Conservation (phyloP, 2,113 vertebrate genomes). For the Sphyrna mokarran region DNA sequence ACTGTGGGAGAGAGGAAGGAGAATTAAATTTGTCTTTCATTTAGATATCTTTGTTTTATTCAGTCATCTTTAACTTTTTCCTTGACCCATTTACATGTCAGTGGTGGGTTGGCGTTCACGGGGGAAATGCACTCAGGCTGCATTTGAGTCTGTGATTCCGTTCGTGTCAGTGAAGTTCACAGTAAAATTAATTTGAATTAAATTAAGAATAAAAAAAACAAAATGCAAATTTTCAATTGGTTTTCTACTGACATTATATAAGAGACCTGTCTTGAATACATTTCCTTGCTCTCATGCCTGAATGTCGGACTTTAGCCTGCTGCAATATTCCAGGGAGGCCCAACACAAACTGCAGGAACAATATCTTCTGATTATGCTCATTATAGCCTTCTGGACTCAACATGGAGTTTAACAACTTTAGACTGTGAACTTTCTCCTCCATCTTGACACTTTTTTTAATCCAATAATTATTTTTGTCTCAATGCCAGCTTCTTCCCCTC, state of each 20-base stretch:
- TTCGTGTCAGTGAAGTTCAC: neutral
- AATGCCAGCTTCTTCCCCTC: too few species aligned
- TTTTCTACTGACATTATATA: neutral
- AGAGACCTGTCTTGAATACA: neutral
- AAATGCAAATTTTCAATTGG: neutral
- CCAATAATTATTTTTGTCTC: too few species aligned
- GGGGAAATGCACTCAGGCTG: neutral
- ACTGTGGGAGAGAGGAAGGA: constrained; percentile 51
- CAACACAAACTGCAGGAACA: too few species aligned
- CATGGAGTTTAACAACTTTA: too few species aligned
- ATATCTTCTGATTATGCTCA: too few species aligned
- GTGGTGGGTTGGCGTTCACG: neutral
- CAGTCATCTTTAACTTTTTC: neutral
- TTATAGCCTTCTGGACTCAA: too few species aligned
- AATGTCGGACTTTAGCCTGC: too few species aligned
- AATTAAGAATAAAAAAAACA: neutral
- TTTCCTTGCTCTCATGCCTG: too few species aligned
- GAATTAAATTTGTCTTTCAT: constrained; percentile 37
- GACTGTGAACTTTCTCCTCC: too few species aligned
- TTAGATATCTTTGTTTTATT: neutral
- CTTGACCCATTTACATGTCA: neutral
- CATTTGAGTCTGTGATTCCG: neutral
- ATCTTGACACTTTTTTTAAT: too few species aligned
- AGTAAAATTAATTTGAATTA: neutral
- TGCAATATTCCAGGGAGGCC: too few species aligned